A percentile compares a stretch with the other conserved stretches of the same genome.
Evolutionary conservation across 1,140 invertebrate species (phyloP).

Genomic region (Pseudomyrmex concolor): DNA sequence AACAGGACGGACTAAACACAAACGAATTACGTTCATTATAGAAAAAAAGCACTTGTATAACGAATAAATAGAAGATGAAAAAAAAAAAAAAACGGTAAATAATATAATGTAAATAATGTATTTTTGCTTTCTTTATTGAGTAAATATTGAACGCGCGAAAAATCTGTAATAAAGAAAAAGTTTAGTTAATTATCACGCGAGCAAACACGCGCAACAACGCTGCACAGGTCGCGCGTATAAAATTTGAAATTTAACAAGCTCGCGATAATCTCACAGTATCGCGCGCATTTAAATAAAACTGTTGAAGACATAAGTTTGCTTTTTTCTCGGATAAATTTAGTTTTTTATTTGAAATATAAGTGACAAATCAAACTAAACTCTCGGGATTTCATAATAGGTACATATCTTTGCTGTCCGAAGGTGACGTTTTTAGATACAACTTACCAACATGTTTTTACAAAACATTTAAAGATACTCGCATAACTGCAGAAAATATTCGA

Average conservation of each 20-base stretch:
- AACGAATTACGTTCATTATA: constrained; percentile 21
- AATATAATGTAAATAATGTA: constrained; percentile 24
- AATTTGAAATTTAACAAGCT: constrained; percentile 40
- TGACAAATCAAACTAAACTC: too few relatives aligned
- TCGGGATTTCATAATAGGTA: too few relatives aligned
- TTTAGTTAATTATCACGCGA: constrained; percentile 12
- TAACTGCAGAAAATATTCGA: neutral
- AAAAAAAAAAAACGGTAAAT: constrained; percentile 2
- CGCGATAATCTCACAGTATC: constrained; percentile 7
- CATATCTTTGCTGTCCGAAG: too few relatives aligned
- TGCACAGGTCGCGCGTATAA: neutral
- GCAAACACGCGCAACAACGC: constrained; percentile 2
- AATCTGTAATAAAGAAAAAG: constrained; percentile 28
- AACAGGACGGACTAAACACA: neutral
- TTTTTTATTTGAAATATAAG: too few relatives aligned
- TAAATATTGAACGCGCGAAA: constrained; percentile 1
- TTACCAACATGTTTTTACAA: neutral
- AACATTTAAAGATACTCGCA: neutral
- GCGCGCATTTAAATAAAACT: constrained; percentile 10
- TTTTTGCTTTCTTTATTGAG: neutral
- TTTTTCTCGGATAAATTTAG: too few relatives aligned
- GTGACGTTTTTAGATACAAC: too few relatives aligned
- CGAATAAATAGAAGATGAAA: constrained; percentile 24
- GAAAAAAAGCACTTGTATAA: neutral
- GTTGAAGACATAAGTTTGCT: too few relatives aligned